These are phyloP conservation scores for Oxyteleia sp. DNA, from an alignment of 2,888 invertebrate species.

Conservation along the genomic window DNA sequence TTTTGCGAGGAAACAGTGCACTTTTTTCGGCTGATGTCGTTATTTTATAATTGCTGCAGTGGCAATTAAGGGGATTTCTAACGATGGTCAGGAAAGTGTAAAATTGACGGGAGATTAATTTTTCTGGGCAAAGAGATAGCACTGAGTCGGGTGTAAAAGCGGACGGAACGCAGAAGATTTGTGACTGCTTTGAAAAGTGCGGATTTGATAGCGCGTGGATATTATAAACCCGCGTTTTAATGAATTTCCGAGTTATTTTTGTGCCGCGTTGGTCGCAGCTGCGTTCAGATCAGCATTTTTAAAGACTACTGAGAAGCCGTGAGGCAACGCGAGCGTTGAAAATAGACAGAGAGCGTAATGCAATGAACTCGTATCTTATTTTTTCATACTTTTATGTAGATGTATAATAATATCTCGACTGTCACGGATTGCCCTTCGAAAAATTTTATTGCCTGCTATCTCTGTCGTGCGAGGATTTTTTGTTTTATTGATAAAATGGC, in stretches of 20 bases:
- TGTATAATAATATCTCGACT: no score
- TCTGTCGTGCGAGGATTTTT: no score
- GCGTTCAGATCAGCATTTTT: constrained; percentile 52
- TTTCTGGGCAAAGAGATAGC: no score
- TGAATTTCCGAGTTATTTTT: constrained; percentile 56
- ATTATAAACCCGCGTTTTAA: constrained; percentile 36
- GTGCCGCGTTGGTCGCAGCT: constrained; percentile 51
- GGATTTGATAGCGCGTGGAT: constrained; percentile 23
- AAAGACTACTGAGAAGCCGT: constrained; percentile 51
- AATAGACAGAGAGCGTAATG: constrained; percentile 49
- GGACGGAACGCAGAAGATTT: neutral
- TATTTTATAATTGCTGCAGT: no score
- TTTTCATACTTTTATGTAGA: constrained; percentile 36
- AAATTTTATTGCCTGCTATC: no score
- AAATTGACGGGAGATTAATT: neutral
- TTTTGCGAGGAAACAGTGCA: no score
- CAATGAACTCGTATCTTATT: constrained; percentile 46
- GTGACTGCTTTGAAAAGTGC: neutral
- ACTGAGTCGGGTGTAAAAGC: neutral
- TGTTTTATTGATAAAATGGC: constrained; percentile 2
- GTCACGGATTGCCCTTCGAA: no score
- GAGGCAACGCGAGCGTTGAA: constrained; percentile 49
- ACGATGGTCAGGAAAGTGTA: neutral
- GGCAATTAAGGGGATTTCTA: neutral
- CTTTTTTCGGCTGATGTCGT: no score